Evolutionary conservation across 2,797 vertebrate species (phyloP), one percentile per base, ranked within the genome.

Genomic region (Huso huso): DNA sequence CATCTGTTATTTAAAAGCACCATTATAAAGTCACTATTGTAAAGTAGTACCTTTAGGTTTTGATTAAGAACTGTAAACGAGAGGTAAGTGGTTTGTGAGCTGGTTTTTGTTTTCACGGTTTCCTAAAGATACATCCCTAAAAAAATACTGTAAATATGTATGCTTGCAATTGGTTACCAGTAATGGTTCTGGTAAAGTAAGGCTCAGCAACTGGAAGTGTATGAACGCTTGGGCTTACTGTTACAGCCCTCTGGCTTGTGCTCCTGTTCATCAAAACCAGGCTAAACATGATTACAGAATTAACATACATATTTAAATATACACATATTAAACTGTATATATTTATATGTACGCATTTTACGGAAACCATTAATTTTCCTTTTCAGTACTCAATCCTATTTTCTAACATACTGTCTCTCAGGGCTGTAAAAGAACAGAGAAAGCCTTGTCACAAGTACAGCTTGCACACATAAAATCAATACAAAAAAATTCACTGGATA

Each of bases 1-100:
- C 90, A 89, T 88, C 87, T 87, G 73, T 84, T 84, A 81, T 83
- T 83, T 82, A 88, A 85, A 90, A 98, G 95, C 96, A 98, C 95
- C 96, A 94, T 95, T 91, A 87, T 92, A 87, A 93, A 94, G 89
- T 91, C 87, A 84, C 87, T 88, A 90, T 93, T 90, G 91, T 94
- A 97, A 95, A 98, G 95, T 95, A 97, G 96, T 97, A 95, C 93
- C 92, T 90, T 93, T 94, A 93, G 92, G 88, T 90, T 93, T 90
- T 90, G 87, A 94, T 91, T 92, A 94, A 90, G 91, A 94, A 93
- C 92, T 94, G 94, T 96, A 96, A 98, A 95, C 94, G 94, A 94
- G 95, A 98, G 93, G 94, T 98, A 96, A 82, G 84, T 81, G 84
- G 86, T 85, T 81, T 93, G 91, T 87, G 84, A 93, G 90, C 89